Conservation (phyloP, 2,797 vertebrate species). For the Urophycis tenuis region DNA sequence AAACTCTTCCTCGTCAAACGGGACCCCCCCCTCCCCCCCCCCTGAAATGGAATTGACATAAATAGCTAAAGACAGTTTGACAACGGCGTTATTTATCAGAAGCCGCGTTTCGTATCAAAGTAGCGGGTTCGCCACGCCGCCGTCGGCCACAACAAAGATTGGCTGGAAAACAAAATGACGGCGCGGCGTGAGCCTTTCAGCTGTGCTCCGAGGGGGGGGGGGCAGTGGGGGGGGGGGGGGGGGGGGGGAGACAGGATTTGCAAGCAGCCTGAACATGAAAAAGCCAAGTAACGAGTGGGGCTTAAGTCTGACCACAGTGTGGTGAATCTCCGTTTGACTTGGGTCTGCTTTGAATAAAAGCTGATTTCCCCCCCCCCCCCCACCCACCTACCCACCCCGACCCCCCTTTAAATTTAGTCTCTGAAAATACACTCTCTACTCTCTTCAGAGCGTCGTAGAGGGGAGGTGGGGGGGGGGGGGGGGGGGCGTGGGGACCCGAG, state of each 20-base stretch:
- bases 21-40: no score
- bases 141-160: constrained; percentile 47
- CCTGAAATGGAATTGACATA: neutral
- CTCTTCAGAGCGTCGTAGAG: constrained; percentile 62
- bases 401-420: constrained; percentile 60
- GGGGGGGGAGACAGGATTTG: no score
- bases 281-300: constrained; percentile 68
- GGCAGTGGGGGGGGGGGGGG: no score
- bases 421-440: constrained; percentile 75
- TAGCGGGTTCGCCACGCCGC: constrained; percentile 36
- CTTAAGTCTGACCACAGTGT: constrained; percentile 74
- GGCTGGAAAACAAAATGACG: constrained; percentile 47
- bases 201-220: constrained; percentile 51
- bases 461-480: constrained; percentile 46
- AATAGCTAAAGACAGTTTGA: constrained; percentile 15
- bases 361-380: constrained; percentile 61
- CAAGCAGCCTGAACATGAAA: constrained; percentile 74
- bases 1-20: neutral
- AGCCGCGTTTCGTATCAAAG: constrained; percentile 34
- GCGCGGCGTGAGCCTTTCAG: constrained; percentile 47
- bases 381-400: constrained; percentile 33
- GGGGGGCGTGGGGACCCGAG: constrained; percentile 60
- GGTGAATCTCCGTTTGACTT: constrained; percentile 74
- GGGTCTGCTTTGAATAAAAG: constrained; percentile 80
- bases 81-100: constrained; percentile 40